phyloP scores from a whole-genome alignment of 2,113 vertebrate species.

The Psittacus erithacus region DNA sequence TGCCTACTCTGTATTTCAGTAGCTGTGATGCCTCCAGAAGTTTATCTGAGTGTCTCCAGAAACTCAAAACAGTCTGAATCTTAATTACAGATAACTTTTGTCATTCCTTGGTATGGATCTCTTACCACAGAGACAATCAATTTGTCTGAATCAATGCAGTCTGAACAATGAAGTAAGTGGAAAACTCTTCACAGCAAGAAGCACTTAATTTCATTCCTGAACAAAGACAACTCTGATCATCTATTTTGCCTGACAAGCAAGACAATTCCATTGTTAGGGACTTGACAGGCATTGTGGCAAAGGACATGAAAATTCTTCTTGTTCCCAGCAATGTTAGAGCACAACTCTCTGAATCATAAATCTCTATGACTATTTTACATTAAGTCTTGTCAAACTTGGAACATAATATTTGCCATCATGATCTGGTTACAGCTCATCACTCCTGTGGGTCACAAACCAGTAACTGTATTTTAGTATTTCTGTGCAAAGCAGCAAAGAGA shows the following conservation, averaged over 20 bases:
- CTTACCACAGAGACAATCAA: conserved; percentile 26
- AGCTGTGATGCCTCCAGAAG: neutral
- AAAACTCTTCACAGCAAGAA: conserved; percentile 41
- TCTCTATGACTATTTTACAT: neutral
- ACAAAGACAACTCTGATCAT: neutral
- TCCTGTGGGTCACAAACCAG: neutral
- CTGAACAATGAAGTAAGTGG: conserved; percentile 28
- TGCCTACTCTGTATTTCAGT: neutral
- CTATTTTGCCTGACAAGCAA: conserved; percentile 24
- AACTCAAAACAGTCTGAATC: neutral
- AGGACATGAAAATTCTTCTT: neutral
- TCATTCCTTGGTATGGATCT: neutral
- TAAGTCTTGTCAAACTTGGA: neutral
- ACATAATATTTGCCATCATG: neutral
- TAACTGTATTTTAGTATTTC: neutral
- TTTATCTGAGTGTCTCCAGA: neutral
- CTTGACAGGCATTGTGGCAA: neutral
- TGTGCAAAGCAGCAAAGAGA: neutral
- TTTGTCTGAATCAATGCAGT: conserved; percentile 9
- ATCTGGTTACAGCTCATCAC: neutral
- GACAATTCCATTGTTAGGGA: conserved; percentile 22
- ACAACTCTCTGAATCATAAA: neutral
- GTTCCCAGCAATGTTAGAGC: neutral
- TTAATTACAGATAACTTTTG: conserved; percentile 1
- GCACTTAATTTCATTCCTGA: conserved; percentile 35